Evolutionary conservation across 1,140 invertebrate species (phyloP), one percentile per base, ranked within the genome.

Genomic region (Drosophila sproati): DNA sequence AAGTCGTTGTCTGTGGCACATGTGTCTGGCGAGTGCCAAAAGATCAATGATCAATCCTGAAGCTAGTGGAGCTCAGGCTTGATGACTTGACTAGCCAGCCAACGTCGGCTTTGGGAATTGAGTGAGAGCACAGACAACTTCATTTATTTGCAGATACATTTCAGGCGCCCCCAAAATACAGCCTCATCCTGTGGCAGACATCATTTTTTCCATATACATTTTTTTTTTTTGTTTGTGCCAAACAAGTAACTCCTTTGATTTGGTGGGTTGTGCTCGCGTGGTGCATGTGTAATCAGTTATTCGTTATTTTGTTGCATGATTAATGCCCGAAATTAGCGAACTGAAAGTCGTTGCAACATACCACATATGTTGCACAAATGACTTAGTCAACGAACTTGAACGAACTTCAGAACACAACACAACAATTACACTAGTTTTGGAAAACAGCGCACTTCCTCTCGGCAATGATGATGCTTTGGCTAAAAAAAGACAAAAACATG

Each of bases 61-160:
- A 66, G 66, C 43, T 59, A 60, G 52, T 39, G 34, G 48, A 67
- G 52, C 63, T 41, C 7, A 10, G 28, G n/a, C 83, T 88, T 89
- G 85, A 89, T 89, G 85, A 89, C 85, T 89, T 63, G 75, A 89
- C 85, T 89, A 87, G 73, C 43, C 41, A 29, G 48, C 20, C 41
- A 43, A 8, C 10, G 41, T 43, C 41, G 41, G 29, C 10, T 50
- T 37, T 3, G 72, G 55, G 52, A 28, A 34, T 55, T 61, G 64
- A 52, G 60, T 51, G 45, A 52, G 32, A 35, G 47, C 55, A 54
- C 80, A 80, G 83, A 89, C 85, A 89, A 81, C 85, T 89, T 89
- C 85, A 89, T 89, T 89, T 89, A 82, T 89, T 89, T 89, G 85
- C 80, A 82, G 82, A 86, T 86, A 82, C 72, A 86, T 86, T 86